Evolutionary conservation across 2,797 vertebrate genomes (phyloP).

Genomic region (Scomberomorus guttatus): DNA sequence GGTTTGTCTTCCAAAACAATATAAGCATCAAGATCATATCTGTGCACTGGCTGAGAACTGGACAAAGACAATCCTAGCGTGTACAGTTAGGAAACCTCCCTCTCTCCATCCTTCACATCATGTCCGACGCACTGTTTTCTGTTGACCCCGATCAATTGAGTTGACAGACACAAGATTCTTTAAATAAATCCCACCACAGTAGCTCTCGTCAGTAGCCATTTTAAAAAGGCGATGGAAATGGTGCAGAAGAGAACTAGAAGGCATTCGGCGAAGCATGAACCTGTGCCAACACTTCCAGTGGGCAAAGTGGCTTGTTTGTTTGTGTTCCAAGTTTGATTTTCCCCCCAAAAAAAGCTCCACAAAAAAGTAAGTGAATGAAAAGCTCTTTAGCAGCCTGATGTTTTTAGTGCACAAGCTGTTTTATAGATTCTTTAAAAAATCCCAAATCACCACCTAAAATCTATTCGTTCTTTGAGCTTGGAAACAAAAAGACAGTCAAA

Average conservation of each 20-base stretch:
- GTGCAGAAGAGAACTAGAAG: background rate
- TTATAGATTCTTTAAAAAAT: background rate
- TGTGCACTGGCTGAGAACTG: constrained; percentile 8
- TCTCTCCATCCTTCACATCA: background rate
- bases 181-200: background rate
- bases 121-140: constrained; percentile 17
- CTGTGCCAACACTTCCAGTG: background rate
- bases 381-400: background rate
- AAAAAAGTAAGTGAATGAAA: background rate
- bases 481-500: background rate
- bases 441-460: background rate
- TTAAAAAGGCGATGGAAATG: background rate
- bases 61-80: background rate
- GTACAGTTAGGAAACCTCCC: background rate
- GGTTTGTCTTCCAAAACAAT: constrained; percentile 30
- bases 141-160: constrained; percentile 17
- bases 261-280: background rate
- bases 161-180: constrained; percentile 10
- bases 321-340: background rate
- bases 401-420: background rate
- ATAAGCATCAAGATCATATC: constrained; percentile 42
- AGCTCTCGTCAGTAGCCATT: background rate
- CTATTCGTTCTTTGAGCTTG: background rate
- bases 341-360: background rate
- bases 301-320: background rate